Base-by-base conservation (phyloP, 2,888 invertebrate species). In the Helicoverpa assulta region DNA sequence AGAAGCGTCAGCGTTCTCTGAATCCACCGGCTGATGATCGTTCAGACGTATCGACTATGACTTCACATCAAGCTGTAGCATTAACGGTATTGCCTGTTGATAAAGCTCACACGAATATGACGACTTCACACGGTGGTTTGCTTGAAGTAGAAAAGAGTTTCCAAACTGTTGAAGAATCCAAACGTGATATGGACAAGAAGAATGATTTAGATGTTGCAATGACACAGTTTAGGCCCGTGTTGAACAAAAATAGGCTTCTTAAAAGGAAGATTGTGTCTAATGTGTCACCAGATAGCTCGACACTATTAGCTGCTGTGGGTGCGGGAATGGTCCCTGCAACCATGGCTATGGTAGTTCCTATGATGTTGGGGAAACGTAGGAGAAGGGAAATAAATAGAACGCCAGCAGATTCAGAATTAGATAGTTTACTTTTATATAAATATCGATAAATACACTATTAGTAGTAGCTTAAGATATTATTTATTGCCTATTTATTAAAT, bases 321-420 rank as follows among this genome's bases (percentile, higher is more conserved):
- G 98, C 98, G 18, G 98, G 98, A 0, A 97, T 98, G 97, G 96
- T 98, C 21, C 98, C 98, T 7, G 98, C 98, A 0, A 97, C 98
- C 0, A 97, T 98, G 97, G 98, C 98, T 0, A 97, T 98, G 97
- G 96, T 98, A 79, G 97, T 98, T 50, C 98, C 98, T 0, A 97
- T 98, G 96, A 97, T 97, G 89, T 93, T 98, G 70, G 97, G 97
- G 10, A 88, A 92, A 80, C 90, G 94, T n/a, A 84, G 92, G 76
- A 92, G 92, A 84, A 87, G 94, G 77, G 91, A 91, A 51, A 73
- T 90, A 50, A 82, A 67, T 64, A 76, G 61, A 74, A 78, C 70
- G 29, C 72, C 82, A 55, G 78, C 83, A 72, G 73, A 87, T 65
- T 67, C 85, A 56, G 78, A 90, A 82, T 73, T 91, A 78, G 84